Conservation (phyloP, 2,888 invertebrate genomes). For the Lithophane leautieri region DNA sequence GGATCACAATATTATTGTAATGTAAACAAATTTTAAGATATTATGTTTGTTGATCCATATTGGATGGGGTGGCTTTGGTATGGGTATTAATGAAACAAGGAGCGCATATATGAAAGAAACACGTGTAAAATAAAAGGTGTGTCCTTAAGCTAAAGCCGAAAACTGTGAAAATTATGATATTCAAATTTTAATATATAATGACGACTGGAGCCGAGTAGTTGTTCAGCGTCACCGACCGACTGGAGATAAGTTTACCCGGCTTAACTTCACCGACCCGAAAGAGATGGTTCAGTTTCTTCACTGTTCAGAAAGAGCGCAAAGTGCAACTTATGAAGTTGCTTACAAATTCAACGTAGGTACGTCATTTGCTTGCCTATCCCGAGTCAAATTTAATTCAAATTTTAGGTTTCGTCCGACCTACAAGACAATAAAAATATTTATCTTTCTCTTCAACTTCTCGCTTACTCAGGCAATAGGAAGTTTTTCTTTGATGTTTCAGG, state of each 20-base stretch:
- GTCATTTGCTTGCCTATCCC: no score
- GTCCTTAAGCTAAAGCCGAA: no score
- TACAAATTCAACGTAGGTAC: neutral
- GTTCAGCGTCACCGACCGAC: neutral
- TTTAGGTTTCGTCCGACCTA: neutral
- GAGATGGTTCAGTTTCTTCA: neutral
- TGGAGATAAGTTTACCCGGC: neutral
- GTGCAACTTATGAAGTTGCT: neutral
- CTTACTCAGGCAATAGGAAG: constrained; percentile 20
- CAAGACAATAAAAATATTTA: constrained; percentile 23
- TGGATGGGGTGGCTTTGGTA: neutral
- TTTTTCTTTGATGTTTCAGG: constrained; percentile 35
- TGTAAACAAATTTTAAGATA: constrained; percentile 56
- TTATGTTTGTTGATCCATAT: constrained; percentile 44
- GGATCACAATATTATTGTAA: constrained; percentile 72
- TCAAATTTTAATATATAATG: neutral
- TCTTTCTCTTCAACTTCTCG: constrained; percentile 32
- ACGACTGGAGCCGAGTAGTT: neutral
- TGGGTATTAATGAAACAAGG: constrained; percentile 36
- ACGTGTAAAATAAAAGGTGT: neutral
- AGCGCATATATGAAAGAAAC: neutral
- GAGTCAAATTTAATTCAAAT: neutral
- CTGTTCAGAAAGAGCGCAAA: neutral
- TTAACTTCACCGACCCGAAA: neutral
- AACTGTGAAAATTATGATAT: neutral